phyloP scores from a whole-genome alignment of 2,797 vertebrate genomes.

The Ceyx erithaca region DNA sequence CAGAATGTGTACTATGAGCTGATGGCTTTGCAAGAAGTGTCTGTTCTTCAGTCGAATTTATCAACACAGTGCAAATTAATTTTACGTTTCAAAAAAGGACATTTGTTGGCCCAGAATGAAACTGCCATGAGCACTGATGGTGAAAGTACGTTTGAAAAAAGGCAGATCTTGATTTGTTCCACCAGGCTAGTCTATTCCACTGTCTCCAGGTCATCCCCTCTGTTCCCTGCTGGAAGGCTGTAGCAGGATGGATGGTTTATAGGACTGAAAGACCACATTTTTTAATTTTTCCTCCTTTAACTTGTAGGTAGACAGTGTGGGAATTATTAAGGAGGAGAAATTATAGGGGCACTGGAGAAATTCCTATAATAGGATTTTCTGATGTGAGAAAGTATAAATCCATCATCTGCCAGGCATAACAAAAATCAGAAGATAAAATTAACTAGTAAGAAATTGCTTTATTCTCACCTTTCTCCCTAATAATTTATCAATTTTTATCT shows the following conservation, averaged over 20 bases:
- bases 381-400: neutral
- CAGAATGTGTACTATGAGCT: neutral
- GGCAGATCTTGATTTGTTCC: neutral
- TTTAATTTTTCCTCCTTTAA: neutral
- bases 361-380: slow-evolving; percentile 19
- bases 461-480: neutral
- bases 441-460: neutral
- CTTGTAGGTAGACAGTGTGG: neutral
- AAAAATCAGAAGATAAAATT: slow-evolving; percentile 5
- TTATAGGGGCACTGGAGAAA: neutral
- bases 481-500: slow-evolving; percentile 12
- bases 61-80: neutral
- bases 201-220: neutral
- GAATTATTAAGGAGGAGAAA: neutral
- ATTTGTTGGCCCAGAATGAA: slow-evolving; percentile 1
- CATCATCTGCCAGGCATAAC: neutral
- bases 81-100: neutral
- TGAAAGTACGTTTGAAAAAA: neutral
- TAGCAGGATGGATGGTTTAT: neutral
- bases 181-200: neutral
- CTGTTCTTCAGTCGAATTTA: neutral
- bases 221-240: neutral
- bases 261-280: neutral
- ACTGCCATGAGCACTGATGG: neutral
- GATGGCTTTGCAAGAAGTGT: neutral